These are phyloP conservation scores for Leptoteleia sp. DNA, from an alignment of 1,140 invertebrate species.

Conservation along the genomic window DNA sequence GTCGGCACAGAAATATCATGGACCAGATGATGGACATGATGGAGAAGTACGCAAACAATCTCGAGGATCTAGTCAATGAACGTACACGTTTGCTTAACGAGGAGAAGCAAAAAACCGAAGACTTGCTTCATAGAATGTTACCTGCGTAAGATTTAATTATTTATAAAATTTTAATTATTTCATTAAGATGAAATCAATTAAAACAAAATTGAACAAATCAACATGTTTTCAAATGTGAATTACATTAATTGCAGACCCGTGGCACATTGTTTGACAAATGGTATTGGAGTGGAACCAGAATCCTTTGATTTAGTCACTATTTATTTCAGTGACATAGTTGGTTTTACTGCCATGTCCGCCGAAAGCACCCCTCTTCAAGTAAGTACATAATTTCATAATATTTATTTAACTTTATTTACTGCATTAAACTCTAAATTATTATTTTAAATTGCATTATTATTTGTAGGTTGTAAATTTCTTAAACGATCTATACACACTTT, in stretches of 20 bases:
- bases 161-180: too few species aligned
- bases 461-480: constrained; percentile 96
- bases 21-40: constrained; percentile 98
- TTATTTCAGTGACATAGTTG: constrained; percentile 99
- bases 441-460: too few species aligned
- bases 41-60: constrained; percentile 96
- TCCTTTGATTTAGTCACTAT: constrained; percentile 97
- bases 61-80: constrained; percentile 95
- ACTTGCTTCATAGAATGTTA: constrained; percentile 95
- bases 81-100: constrained; percentile 92
- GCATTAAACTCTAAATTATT: too few species aligned
- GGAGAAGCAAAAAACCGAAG: constrained; percentile 96
- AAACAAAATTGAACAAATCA: too few species aligned
- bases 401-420: too few species aligned
- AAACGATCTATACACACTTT: constrained; percentile 97
- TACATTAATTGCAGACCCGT: constrained; percentile 89
- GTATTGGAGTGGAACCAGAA: constrained; percentile 95
- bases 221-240: too few species aligned
- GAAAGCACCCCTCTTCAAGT: constrained; percentile 95
- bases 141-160: constrained; percentile 85
- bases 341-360: constrained; percentile 97
- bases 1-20: constrained; percentile 94
- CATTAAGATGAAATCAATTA: too few species aligned
- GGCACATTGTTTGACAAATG: constrained; percentile 91
- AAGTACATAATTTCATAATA: too few species aligned